phyloP scores from a whole-genome alignment of 2,888 invertebrate genomes.

The Stenoptilia bipunctidactyla region DNA sequence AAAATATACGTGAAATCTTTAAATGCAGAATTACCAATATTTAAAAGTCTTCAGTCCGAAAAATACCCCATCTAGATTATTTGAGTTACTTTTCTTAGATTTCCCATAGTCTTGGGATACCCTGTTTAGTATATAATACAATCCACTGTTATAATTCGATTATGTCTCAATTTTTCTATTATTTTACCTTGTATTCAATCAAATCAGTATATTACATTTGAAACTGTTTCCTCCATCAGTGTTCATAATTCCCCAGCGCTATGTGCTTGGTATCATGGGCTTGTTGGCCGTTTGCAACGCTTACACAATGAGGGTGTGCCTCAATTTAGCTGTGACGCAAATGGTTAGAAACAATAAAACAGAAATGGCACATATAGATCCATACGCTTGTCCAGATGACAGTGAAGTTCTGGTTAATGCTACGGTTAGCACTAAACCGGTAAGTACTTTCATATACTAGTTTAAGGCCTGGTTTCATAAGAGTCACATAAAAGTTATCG shows the following conservation, averaged over 20 bases:
- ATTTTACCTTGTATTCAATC: no score
- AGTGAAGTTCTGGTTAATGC: slow-evolving; percentile 39
- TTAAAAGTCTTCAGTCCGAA: not conserved
- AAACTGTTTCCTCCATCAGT: slow-evolving; percentile 34
- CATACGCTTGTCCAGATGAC: slow-evolving; percentile 52
- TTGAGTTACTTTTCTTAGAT: no score
- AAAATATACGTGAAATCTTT: no score
- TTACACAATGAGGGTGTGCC: slow-evolving; percentile 81
- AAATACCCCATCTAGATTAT: no score
- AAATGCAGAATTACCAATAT: no score
- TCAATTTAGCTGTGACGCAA: slow-evolving; percentile 79
- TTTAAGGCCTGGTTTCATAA: no score
- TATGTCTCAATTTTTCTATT: no score
- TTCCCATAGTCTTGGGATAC: no score
- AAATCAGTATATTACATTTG: not conserved
- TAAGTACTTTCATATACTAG: slow-evolving; percentile 29
- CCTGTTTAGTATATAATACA: no score
- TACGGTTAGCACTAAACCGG: slow-evolving; percentile 42
- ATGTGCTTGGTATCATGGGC: slow-evolving; percentile 81
- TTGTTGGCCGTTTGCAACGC: slow-evolving; percentile 80
- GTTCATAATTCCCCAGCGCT: slow-evolving; percentile 77
- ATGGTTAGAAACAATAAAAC: slow-evolving; percentile 68
- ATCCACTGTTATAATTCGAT: no score
- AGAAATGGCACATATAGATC: slow-evolving; percentile 36
- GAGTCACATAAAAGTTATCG: no score